Base-by-base conservation (phyloP, 2,888 invertebrate species). In the Meteorus colon region DNA sequence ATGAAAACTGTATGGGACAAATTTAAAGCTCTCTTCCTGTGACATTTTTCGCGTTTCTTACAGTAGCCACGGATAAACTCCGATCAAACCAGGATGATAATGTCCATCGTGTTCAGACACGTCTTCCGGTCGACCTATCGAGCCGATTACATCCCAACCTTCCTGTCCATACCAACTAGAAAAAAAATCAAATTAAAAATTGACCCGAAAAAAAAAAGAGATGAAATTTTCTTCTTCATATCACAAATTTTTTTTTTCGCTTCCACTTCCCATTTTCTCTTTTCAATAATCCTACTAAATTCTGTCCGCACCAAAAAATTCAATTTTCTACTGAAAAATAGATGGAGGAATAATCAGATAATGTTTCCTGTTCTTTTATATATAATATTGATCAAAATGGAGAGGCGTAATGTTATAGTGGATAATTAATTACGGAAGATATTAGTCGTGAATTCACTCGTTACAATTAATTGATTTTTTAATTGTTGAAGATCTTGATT, bases 41-140 rank as follows among this genome's bases (percentile, higher is more conserved):
- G 24, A n/a, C 37, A n/a, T 14, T 41, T 41, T 24, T 41, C n/a
- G 41, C 5, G n/a, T 34, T 65, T 19, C 10, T 65, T 24, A 10
- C 24, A 48, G 29, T 65, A 70, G 24, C 71, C 67, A 67, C 66
- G 59, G 71, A 75, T 75, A 63, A 75, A 19, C 65, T 55, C 24
- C 70, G 75, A 72, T 75, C 31, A 66, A 75, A 63, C 51, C 24
- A 34, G 41, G 4, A 51, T 63, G 75, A 75, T 75, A 75, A 70
- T 63, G 70, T 75, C 65, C 55, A 55, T 19, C 19, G 37, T 27
- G 63, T 19, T 55, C 65, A 67, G 71, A 41, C 60, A 55, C 70
- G 45, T 65, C 71, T 75, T 71, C 59, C 71, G 71, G 59, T 59
- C 51, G 59, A 75, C 67, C 70, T 70, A 65, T 70, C 63, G 12